Evolutionary conservation across 2,113 vertebrate genomes (phyloP).

Genomic region (Setophaga petechia): DNA sequence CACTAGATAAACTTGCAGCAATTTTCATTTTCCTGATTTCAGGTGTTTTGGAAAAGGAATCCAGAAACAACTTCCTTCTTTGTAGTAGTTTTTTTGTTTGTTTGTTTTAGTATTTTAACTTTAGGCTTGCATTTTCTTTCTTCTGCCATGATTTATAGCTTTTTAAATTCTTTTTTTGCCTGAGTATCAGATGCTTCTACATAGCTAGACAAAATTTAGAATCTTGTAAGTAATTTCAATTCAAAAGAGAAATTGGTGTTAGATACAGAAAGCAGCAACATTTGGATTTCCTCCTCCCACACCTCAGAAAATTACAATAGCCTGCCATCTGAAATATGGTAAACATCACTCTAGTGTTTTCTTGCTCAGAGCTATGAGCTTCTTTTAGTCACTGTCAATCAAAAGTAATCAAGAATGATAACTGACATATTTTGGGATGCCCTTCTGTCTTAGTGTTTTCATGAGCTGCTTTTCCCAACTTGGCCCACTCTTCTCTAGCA

Average conservation of each 20-base stretch:
- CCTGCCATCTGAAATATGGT: neutral
- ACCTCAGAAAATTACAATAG: neutral
- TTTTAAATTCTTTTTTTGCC: neutral
- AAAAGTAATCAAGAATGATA: neutral
- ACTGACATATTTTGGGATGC: neutral
- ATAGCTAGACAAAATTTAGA: neutral
- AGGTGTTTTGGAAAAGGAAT: neutral
- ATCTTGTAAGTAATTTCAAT: neutral
- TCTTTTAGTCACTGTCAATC: neutral
- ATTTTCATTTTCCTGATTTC: neutral
- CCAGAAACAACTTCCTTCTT: neutral
- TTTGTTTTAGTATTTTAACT: neutral
- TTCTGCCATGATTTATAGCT: neutral
- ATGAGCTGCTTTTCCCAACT: neutral
- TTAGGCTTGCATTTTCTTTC: neutral
- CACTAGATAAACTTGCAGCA: neutral
- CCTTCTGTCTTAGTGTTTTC: neutral
- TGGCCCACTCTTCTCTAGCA: neutral
- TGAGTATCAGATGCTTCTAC: neutral
- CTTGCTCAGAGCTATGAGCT: neutral
- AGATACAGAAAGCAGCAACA: neutral
- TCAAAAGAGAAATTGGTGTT: neutral
- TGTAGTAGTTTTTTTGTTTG: too few species aligned
- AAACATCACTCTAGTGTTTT: neutral
- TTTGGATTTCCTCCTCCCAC: neutral